phyloP scores from a whole-genome alignment of 2,888 invertebrate species.

The Congeria kusceri region DNA sequence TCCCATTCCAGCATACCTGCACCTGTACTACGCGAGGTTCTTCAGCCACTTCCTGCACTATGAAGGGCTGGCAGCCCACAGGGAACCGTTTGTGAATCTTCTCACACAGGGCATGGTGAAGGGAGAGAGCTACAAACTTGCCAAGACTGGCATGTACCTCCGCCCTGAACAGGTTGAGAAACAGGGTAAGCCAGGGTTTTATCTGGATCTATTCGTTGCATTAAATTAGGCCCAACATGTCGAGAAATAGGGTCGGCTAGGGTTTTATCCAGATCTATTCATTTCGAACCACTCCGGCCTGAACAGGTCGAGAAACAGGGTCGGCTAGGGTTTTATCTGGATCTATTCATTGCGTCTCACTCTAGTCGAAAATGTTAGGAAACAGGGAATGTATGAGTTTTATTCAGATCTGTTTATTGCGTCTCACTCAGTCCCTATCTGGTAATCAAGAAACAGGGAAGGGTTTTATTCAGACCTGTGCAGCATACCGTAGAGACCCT shows the following conservation, averaged over 20 bases:
- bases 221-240: too few relatives aligned
- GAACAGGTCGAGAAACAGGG: slow-evolving; percentile 87
- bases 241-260: slow-evolving; percentile 71
- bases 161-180: slow-evolving; percentile 88
- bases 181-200: slow-evolving; percentile 3
- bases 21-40: slow-evolving; percentile 98
- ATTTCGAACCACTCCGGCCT: slow-evolving; percentile 88
- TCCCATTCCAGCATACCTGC: slow-evolving; percentile 91
- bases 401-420: too few relatives aligned
- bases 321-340: not conserved
- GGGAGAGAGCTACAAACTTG: slow-evolving; percentile 86
- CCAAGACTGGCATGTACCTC: slow-evolving; percentile 92
- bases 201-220: too few relatives aligned
- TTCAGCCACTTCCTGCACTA: slow-evolving; percentile 94
- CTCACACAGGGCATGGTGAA: slow-evolving; percentile 95
- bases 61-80: slow-evolving; percentile 89
- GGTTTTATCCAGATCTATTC: too few relatives aligned
- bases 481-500: too few relatives aligned
- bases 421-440: slow-evolving; percentile 89
- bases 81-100: slow-evolving; percentile 96
- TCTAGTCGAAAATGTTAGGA: slow-evolving; percentile 89
- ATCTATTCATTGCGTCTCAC: slow-evolving; percentile 44
- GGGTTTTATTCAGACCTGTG: too few relatives aligned
- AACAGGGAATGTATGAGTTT: slow-evolving; percentile 12
- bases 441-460: slow-evolving; percentile 86